These are phyloP conservation scores for Mobula hypostoma DNA, from an alignment of 2,113 vertebrate genomes.

Conservation along the genomic window DNA sequence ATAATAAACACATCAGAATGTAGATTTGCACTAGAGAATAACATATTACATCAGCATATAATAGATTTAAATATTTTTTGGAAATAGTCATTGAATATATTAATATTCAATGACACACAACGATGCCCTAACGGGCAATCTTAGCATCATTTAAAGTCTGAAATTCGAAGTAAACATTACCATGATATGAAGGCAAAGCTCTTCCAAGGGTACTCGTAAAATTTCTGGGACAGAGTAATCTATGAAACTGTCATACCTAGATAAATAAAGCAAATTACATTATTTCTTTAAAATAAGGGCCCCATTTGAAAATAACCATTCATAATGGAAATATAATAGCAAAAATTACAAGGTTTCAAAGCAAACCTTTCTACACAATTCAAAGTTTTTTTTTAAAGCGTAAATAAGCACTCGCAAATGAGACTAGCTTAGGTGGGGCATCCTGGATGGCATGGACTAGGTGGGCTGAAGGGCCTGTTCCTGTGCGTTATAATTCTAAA, in stretches of 20 bases:
- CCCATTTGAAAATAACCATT: conserved; percentile 37
- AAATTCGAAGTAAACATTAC: conserved; percentile 52
- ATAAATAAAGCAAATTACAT: conserved; percentile 39
- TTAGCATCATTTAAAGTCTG: background rate
- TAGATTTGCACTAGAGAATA: background rate
- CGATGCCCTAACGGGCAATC: background rate
- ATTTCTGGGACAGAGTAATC: conserved; percentile 97
- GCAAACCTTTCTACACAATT: background rate
- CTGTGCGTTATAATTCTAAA: too few relatives aligned
- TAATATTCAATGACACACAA: background rate
- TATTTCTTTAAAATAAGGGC: conserved; percentile 42
- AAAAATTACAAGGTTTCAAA: background rate
- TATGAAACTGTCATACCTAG: conserved; percentile 81
- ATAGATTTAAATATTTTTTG: too few relatives aligned
- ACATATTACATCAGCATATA: too few relatives aligned
- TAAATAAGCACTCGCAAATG: background rate
- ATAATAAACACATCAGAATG: background rate
- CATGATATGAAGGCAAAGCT: conserved; percentile 95
- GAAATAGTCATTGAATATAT: too few relatives aligned
- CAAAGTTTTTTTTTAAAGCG: background rate
- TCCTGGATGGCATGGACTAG: too few relatives aligned
- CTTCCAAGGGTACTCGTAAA: conserved; percentile 86
- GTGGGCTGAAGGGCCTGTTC: too few relatives aligned
- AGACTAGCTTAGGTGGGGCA: too few relatives aligned
- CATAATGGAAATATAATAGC: background rate